phyloP scores from a whole-genome alignment of 1,140 invertebrate species.

The Orius laevigatus region DNA sequence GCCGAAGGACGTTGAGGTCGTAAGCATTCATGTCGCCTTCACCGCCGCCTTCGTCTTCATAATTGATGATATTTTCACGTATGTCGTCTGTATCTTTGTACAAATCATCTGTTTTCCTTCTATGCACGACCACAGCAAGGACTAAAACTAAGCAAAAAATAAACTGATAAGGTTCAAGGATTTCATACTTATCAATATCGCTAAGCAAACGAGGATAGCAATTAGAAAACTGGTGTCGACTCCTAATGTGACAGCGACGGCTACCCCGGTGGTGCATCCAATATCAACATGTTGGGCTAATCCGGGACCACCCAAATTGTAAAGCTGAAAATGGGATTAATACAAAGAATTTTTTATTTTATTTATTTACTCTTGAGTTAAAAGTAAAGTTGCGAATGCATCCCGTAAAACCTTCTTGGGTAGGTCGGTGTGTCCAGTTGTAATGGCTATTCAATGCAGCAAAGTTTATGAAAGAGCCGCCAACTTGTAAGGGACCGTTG shows the following conservation, averaged over 20 bases:
- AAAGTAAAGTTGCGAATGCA: conserved; percentile 76
- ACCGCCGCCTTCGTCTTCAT: conserved; percentile 92
- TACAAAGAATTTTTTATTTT: neutral
- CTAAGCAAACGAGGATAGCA: conserved; percentile 64
- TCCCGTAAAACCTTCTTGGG: conserved; percentile 51
- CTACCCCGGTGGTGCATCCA: conserved; percentile 48
- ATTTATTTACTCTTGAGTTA: conserved; percentile 43
- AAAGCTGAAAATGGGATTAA: conserved; percentile 34
- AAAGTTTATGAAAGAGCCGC: conserved; percentile 53
- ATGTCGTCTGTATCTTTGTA: conserved; percentile 92
- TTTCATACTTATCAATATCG: conserved; percentile 49
- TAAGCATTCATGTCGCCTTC: conserved; percentile 85
- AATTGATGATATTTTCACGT: conserved; percentile 90
- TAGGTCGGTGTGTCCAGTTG: conserved; percentile 46
- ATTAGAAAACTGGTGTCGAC: conserved; percentile 70
- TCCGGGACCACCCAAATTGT: conserved; percentile 57
- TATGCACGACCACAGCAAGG: conserved; percentile 71
- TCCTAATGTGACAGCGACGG: conserved; percentile 56
- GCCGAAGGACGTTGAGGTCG: conserved; percentile 75
- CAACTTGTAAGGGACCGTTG: conserved; percentile 74
- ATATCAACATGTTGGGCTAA: conserved; percentile 46
- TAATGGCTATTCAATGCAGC: conserved; percentile 32
- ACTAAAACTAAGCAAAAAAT: conserved; percentile 24
- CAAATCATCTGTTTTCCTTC: conserved; percentile 64
- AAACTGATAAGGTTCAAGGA: conserved; percentile 10